Evolutionary conservation across 2,113 vertebrate species (phyloP).

Genomic region (Notarius quadriscutis): DNA sequence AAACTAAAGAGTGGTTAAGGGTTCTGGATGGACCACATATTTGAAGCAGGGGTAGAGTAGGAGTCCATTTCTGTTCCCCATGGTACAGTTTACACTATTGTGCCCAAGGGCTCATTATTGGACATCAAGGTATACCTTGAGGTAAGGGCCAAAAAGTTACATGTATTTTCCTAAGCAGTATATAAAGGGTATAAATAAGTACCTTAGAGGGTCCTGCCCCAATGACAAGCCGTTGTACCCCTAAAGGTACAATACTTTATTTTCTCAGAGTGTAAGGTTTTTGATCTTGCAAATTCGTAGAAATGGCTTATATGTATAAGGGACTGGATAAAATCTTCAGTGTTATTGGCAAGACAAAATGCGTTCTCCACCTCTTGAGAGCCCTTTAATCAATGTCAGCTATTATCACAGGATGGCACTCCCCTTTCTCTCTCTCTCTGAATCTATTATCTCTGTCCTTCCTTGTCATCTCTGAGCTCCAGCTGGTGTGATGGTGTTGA

Average conservation of each 20-base stretch:
- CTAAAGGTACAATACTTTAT: too few species aligned
- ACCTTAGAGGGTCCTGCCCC: too few species aligned
- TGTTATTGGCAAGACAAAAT: not conserved
- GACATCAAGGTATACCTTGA: too few species aligned
- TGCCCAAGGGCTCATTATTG: too few species aligned
- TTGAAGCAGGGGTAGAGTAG: not conserved
- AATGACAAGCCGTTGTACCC: too few species aligned
- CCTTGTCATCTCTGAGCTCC: slow-evolving; percentile 6
- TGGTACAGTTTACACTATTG: too few species aligned
- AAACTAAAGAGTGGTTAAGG: not conserved
- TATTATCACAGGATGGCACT: slow-evolving; percentile 34
- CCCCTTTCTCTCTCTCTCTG: slow-evolving; percentile 3
- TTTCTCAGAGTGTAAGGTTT: not conserved
- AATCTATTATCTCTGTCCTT: slow-evolving; percentile 11
- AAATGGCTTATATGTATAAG: not conserved
- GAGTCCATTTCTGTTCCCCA: too few species aligned
- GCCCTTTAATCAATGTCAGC: slow-evolving; percentile 35
- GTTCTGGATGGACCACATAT: not conserved
- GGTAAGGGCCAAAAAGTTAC: too few species aligned
- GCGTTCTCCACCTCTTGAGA: slow-evolving; percentile 24
- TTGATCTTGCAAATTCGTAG: not conserved
- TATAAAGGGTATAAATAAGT: too few species aligned
- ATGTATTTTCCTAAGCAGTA: too few species aligned
- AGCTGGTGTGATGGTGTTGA: slow-evolving; percentile 45
- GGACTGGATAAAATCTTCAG: not conserved